phyloP scores from a whole-genome alignment of 2,113 vertebrate species.

The Cottus gobio region DNA sequence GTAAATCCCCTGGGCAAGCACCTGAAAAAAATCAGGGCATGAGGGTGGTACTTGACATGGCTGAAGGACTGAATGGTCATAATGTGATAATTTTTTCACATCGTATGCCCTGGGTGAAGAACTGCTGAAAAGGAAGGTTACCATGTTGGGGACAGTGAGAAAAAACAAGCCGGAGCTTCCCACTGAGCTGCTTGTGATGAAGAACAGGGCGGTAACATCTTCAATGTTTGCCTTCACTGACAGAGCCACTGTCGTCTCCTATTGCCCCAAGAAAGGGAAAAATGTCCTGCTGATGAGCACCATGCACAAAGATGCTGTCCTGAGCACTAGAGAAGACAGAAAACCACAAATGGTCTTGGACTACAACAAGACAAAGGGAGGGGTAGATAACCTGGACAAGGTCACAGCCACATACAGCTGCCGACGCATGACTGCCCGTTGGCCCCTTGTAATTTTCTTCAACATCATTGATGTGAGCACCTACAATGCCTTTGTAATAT shows the following conservation, averaged over 20 bases:
- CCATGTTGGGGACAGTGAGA: no score
- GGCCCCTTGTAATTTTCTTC: neutral
- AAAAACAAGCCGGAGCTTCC: no score
- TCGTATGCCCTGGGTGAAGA: no score
- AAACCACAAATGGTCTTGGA: conserved; percentile 13
- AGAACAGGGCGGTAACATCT: no score
- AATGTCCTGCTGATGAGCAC: conserved; percentile 1
- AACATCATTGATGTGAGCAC: neutral
- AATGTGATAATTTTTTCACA: no score
- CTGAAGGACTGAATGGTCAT: neutral
- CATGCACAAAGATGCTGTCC: neutral
- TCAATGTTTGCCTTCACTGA: neutral
- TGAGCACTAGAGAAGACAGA: conserved; percentile 10
- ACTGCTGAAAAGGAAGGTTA: no score
- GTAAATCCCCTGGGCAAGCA: neutral
- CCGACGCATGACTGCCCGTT: neutral
- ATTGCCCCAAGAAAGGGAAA: neutral
- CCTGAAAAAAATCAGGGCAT: neutral
- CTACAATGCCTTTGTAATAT: neutral
- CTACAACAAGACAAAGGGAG: conserved; percentile 1
- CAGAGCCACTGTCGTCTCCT: neutral
- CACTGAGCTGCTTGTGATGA: no score
- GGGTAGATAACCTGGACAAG: conserved; percentile 10
- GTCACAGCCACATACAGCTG: conserved; percentile 17
- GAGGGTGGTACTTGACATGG: neutral